Conservation (phyloP, 2,888 invertebrate genomes). For the Cactoblastis cactorum region DNA sequence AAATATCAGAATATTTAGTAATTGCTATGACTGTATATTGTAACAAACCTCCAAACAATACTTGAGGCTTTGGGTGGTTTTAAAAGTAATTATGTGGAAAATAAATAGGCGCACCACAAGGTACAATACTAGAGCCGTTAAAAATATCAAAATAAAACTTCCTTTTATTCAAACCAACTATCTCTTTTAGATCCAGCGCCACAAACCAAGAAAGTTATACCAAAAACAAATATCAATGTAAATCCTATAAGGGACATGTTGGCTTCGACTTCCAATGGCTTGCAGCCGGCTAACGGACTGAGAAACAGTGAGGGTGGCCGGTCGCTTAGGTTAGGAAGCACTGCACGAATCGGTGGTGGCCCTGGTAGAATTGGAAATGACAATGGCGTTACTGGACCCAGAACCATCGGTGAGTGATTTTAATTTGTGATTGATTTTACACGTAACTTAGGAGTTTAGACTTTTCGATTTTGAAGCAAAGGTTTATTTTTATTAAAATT, state of each 20-base stretch:
- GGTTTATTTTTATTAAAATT: too few relatives aligned
- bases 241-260: background rate
- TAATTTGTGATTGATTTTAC: background rate
- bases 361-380: background rate
- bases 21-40: too few relatives aligned
- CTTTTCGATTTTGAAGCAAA: too few relatives aligned
- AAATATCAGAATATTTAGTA: too few relatives aligned
- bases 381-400: background rate
- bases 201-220: constrained; percentile 41
- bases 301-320: background rate
- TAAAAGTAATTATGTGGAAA: too few relatives aligned
- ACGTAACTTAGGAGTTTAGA: too few relatives aligned
- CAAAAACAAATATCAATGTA: constrained; percentile 10
- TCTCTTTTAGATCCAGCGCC: constrained; percentile 65
- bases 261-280: background rate
- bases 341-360: background rate
- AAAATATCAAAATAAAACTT: too few relatives aligned
- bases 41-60: too few relatives aligned
- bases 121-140: too few relatives aligned
- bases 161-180: too few relatives aligned
- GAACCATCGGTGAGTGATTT: background rate
- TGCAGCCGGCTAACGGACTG: background rate
- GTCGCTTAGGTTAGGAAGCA: background rate
- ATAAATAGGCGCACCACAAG: too few relatives aligned
- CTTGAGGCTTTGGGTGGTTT: too few relatives aligned